Base-by-base conservation (phyloP, 2,888 invertebrate genomes). In the Drosophila sordidapex region DNA sequence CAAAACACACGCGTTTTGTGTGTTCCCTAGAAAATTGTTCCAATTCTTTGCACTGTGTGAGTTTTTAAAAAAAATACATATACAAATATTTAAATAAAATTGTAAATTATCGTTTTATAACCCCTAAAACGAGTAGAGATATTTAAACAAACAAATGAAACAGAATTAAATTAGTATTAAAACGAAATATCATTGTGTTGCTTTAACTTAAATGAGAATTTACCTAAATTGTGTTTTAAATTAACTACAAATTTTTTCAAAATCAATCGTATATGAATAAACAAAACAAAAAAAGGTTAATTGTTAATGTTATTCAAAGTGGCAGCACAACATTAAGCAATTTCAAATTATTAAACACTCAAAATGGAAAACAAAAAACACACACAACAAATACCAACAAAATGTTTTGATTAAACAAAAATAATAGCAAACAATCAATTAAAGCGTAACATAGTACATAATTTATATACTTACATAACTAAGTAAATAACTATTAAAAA, bases 341-440 rank as follows among this genome's bases (percentile, higher is more conserved):
- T 68, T 72, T 77, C 59, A 57, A 78, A 80, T 73, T 78, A 67
- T 76, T 40, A 58, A 63, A 78, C 74, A 78, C 68, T 71, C 21
- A 29, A 67, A 43, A 10, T 8, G 8, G 18, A 35, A 63, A 49
- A 27, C n/a, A 53, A 4, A 35, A 63, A 5, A 27, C 1, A 46
- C 21, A 46, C 46, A 46, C 21, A 67, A 46, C 21, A 67, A 76
- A 53, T 69, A 63, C 48, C 53, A 62, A 48, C 27, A 68, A 67
- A 58, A 84, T 77, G 64, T 82, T 87, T 85, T 75, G 80, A 85
- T 85, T 80, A 56, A 72, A 68, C 68, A 49, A 36, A 70, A 56
- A 69, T 70, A 82, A 85, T 75, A 87, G 83, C 67, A 85, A 85
- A 43, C 82, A 83, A 83, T 82, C 76, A 83, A 83, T 75, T 81